Percentiles rank a stretch among this genome's conserved stretches.
Conservation (phyloP, 2,797 vertebrate genomes). For the Falco cherrug region DNA sequence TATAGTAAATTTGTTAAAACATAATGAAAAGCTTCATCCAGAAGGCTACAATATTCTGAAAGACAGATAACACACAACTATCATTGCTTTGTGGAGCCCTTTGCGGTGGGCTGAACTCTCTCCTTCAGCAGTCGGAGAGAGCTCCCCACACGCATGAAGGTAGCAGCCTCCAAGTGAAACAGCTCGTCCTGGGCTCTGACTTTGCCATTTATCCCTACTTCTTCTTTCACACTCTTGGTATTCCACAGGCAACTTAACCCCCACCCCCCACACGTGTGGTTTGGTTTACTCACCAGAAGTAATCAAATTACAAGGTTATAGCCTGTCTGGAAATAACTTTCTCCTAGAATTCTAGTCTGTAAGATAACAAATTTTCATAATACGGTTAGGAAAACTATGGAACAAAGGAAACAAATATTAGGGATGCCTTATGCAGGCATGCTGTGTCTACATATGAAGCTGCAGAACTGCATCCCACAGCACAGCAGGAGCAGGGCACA, state of each 20-base stretch:
- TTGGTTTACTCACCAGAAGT: not conserved
- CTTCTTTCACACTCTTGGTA: not conserved
- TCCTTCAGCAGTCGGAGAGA: not conserved
- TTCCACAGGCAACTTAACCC: not conserved
- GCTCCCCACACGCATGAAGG: rapidly evolving
- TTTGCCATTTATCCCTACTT: not conserved
- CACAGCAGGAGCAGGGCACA: not conserved
- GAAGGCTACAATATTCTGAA: not conserved
- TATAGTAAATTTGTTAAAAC: not conserved
- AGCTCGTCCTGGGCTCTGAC: not conserved
- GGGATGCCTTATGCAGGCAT: not conserved
- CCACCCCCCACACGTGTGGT: too few species aligned
- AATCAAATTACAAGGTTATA: not conserved
- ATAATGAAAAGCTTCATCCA: not conserved
- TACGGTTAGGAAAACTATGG: not conserved
- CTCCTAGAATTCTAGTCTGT: not conserved
- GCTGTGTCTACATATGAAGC: not conserved
- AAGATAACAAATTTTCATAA: not conserved
- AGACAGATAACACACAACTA: not conserved
- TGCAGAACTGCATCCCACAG: not conserved
- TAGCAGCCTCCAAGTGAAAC: not conserved
- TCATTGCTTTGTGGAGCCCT: not conserved
- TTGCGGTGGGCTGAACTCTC: not conserved
- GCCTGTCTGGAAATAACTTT: not conserved
- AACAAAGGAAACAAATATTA: not conserved